Evolutionary conservation across 2,888 invertebrate genomes (phyloP).

Genomic region (Nymphalis polychloros): DNA sequence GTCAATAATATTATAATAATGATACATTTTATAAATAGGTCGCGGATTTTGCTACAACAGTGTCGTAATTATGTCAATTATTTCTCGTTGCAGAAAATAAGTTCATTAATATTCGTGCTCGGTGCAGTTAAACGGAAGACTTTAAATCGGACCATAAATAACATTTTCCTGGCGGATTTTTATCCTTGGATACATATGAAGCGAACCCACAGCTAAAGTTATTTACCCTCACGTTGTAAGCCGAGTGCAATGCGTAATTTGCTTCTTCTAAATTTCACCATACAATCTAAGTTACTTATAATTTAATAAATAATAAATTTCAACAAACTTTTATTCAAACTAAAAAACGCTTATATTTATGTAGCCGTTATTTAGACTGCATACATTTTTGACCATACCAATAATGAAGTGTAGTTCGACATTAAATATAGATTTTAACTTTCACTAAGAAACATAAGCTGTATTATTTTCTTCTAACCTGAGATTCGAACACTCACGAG

Average conservation of each 20-base stretch:
- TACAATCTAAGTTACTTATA: slow-evolving; percentile 60
- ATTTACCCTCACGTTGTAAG: slow-evolving; percentile 26
- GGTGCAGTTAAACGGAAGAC: slow-evolving; percentile 30
- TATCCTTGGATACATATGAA: slow-evolving; percentile 19
- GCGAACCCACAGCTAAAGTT: slow-evolving; percentile 7
- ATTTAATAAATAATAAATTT: slow-evolving; percentile 25
- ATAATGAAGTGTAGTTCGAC: too few species aligned
- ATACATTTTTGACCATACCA: too few species aligned
- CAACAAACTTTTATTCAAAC: too few species aligned
- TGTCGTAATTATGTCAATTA: slow-evolving; percentile 34
- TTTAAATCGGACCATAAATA: slow-evolving; percentile 35
- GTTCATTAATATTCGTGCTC: slow-evolving; percentile 36
- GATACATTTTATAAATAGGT: slow-evolving; percentile 25
- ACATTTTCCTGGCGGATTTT: slow-evolving; percentile 29
- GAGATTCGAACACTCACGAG: too few species aligned
- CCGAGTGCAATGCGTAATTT: slow-evolving; percentile 45
- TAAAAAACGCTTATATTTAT: too few species aligned
- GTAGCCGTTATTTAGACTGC: too few species aligned
- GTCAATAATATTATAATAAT: slow-evolving; percentile 25
- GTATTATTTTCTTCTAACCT: too few species aligned
- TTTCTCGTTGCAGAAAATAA: slow-evolving; percentile 36
- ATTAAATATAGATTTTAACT: too few species aligned
- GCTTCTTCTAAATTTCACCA: slow-evolving; percentile 53
- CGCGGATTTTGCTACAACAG: slow-evolving; percentile 26
- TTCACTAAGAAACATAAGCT: too few species aligned